Percentiles rank a stretch among this genome's conserved stretches.
Evolutionary conservation across 2,113 vertebrate species (phyloP).

Genomic region (Rhinogobius similis): DNA sequence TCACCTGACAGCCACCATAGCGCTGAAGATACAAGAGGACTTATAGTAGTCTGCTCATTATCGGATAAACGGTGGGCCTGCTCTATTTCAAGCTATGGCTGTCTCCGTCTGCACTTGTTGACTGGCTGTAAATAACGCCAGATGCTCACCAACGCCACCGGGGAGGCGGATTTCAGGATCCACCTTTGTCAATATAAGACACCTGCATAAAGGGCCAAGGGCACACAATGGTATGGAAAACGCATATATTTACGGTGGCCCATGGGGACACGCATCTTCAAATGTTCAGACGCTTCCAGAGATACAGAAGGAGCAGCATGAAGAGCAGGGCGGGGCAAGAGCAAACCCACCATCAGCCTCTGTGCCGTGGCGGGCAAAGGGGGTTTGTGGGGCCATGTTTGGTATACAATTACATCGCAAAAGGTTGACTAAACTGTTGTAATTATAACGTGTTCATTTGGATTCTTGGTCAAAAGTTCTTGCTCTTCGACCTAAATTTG

Average conservation of each 20-base stretch:
- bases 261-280: slow-evolving; percentile 52
- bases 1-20: slow-evolving; percentile 37
- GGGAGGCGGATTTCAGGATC: slow-evolving; percentile 37
- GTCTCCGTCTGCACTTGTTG: slow-evolving; percentile 63
- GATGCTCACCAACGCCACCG: slow-evolving; percentile 58
- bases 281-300: slow-evolving; percentile 28
- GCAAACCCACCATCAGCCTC: slow-evolving; percentile 18
- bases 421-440: not conserved
- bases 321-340: slow-evolving; percentile 42
- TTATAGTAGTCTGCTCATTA: slow-evolving; percentile 73
- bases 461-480: not conserved
- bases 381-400: not conserved
- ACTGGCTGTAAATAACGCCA: slow-evolving; percentile 68
- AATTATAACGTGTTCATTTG: not conserved
- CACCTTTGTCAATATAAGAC: slow-evolving; percentile 51
- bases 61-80: slow-evolving; percentile 65
- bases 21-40: slow-evolving; percentile 61
- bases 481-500: not conserved
- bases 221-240: slow-evolving; percentile 12
- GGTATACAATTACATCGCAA: not conserved
- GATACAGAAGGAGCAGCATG: slow-evolving; percentile 24
- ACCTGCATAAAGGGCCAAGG: slow-evolving; percentile 49
- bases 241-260: slow-evolving; percentile 32
- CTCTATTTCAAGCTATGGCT: slow-evolving; percentile 68
- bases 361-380: not conserved